Percentiles rank a stretch among this genome's conserved stretches.
Evolutionary conservation across 2,797 vertebrate species (phyloP).

Genomic region (Sphenopsis melanotis): DNA sequence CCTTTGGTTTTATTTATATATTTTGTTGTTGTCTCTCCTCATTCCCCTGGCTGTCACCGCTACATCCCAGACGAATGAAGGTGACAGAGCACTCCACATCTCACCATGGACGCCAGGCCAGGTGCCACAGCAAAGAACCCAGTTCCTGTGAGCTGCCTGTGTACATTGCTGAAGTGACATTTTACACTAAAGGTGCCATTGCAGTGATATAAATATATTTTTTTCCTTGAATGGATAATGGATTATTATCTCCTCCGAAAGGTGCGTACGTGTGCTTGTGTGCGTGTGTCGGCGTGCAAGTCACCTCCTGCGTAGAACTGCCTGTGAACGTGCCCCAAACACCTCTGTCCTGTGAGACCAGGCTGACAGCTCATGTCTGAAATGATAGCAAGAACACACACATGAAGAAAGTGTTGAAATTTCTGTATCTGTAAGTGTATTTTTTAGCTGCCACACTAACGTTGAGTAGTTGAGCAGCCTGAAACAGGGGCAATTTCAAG

Average conservation of each 20-base stretch:
- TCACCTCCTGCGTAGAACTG: slow-evolving; percentile 58
- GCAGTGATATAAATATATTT: slow-evolving; percentile 76
- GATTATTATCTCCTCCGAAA: slow-evolving; percentile 70
- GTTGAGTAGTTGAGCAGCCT: slow-evolving; percentile 46
- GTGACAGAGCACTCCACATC: slow-evolving; percentile 54
- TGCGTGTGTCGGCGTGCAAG: neutral
- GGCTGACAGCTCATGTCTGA: slow-evolving; percentile 26
- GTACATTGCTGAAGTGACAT: slow-evolving; percentile 65
- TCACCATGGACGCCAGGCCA: slow-evolving; percentile 60
- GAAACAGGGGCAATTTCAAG: slow-evolving; percentile 9
- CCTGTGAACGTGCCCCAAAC: slow-evolving; percentile 58
- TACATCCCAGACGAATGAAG: slow-evolving; percentile 40
- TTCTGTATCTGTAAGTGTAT: slow-evolving; percentile 48
- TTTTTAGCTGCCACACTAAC: slow-evolving; percentile 62
- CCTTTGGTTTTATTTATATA: slow-evolving; percentile 72
- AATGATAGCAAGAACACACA: slow-evolving; percentile 30
- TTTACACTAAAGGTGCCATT: slow-evolving; percentile 74
- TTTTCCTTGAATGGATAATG: slow-evolving; percentile 69
- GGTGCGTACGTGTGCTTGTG: slow-evolving; percentile 65
- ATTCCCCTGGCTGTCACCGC: slow-evolving; percentile 47
- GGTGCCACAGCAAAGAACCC: slow-evolving; percentile 55
- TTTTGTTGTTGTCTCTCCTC: slow-evolving; percentile 39
- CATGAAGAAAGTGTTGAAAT: neutral
- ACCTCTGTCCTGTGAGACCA: neutral
- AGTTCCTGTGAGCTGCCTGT: slow-evolving; percentile 66